Conservation (phyloP, 2,888 invertebrate genomes). For the Watsonalla binaria region DNA sequence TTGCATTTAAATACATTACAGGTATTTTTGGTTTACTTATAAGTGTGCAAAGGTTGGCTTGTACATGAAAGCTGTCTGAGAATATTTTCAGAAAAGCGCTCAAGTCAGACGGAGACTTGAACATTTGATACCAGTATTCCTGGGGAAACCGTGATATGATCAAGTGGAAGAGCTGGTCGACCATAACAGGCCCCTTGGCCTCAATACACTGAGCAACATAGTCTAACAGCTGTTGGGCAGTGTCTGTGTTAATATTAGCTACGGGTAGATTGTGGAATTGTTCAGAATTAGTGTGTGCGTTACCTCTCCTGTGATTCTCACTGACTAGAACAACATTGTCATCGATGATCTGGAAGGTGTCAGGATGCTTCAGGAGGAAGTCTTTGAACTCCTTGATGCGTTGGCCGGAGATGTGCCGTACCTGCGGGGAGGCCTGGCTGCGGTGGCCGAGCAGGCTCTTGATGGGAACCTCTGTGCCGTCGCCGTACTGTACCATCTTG, state of each 20-base stretch:
- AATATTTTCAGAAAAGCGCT: slow-evolving; percentile 95
- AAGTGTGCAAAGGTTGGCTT: slow-evolving; percentile 93
- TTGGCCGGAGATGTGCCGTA: slow-evolving; percentile 96
- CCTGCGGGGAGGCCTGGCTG: slow-evolving; percentile 97
- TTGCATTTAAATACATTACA: slow-evolving; percentile 75
- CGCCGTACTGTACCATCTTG: slow-evolving; percentile 96
- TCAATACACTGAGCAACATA: slow-evolving; percentile 91
- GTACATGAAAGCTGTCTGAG: slow-evolving; percentile 96
- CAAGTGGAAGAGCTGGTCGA: slow-evolving; percentile 91
- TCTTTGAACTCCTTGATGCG: slow-evolving; percentile 96
- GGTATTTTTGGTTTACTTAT: slow-evolving; percentile 87
- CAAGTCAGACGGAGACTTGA: slow-evolving; percentile 93
- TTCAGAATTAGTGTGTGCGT: slow-evolving; percentile 82
- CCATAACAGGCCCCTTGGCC: slow-evolving; percentile 88
- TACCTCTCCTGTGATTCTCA: slow-evolving; percentile 82
- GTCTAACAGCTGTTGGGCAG: slow-evolving; percentile 88
- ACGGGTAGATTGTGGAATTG: slow-evolving; percentile 84
- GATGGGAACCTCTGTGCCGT: slow-evolving; percentile 97
- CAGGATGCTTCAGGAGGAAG: slow-evolving; percentile 90
- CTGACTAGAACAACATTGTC: slow-evolving; percentile 89
- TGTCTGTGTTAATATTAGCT: slow-evolving; percentile 88
- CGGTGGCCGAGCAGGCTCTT: slow-evolving; percentile 97
- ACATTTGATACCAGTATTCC: slow-evolving; percentile 90
- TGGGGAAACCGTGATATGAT: slow-evolving; percentile 87
- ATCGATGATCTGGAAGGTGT: slow-evolving; percentile 91